Percentiles rank a stretch among this genome's conserved stretches.
phyloP scores from a whole-genome alignment of 2,888 invertebrate genomes.

The Oithona nana region DNA sequence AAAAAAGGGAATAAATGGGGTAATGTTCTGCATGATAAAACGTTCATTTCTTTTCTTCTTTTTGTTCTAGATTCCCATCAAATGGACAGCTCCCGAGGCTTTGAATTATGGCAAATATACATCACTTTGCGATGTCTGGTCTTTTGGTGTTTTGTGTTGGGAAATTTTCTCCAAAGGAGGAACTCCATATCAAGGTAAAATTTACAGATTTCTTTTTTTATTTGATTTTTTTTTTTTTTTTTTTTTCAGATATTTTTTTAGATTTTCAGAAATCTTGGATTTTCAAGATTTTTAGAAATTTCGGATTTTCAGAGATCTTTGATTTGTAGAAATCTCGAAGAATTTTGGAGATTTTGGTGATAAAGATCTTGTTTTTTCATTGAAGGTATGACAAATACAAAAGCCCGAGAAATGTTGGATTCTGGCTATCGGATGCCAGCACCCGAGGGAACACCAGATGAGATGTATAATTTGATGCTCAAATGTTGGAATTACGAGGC shows the following conservation, averaged over 20 bases:
- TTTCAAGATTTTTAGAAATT: neutral
- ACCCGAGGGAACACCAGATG: conserved; percentile 66
- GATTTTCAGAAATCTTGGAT: too few species aligned
- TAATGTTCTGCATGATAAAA: neutral
- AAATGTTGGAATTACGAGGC: conserved; percentile 86
- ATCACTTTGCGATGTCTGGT: conserved; percentile 88
- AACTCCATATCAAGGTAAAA: conserved; percentile 64
- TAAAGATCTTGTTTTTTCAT: too few species aligned
- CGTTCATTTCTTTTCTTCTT: neutral
- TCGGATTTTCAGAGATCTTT: too few species aligned
- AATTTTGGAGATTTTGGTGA: too few species aligned
- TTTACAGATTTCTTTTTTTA: neutral
- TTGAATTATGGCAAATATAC: conserved; percentile 88
- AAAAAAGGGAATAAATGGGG: too few species aligned
- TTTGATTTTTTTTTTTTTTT: too few species aligned
- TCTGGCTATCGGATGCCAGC: conserved; percentile 82
- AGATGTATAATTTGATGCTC: conserved; percentile 74
- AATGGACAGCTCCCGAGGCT: conserved; percentile 96
- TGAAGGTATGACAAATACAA: conserved; percentile 58
- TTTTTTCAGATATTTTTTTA: too few species aligned
- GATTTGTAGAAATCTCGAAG: too few species aligned
- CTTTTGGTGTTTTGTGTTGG: conserved; percentile 87
- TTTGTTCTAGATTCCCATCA: conserved; percentile 56
- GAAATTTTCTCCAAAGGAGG: conserved; percentile 86
- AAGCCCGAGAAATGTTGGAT: conserved; percentile 82